These are phyloP conservation scores for Paramormyrops hopkinsi DNA, from an alignment of 2,797 vertebrate genomes.

Conservation along the genomic window DNA sequence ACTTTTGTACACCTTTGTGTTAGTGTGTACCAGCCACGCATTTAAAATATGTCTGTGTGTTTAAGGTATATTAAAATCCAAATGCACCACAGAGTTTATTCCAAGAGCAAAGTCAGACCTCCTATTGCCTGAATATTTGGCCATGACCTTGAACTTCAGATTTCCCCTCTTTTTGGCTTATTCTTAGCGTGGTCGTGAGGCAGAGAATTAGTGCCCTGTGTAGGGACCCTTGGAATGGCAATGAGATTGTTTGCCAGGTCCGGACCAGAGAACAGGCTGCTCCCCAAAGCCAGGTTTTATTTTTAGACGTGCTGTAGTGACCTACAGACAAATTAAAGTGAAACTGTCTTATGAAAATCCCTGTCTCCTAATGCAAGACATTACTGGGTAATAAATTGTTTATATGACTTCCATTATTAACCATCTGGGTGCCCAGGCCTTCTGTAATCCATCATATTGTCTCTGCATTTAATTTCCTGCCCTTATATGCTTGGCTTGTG, in stretches of 20 bases:
- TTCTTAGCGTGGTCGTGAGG: neutral
- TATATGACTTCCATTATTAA: neutral
- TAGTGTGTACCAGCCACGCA: neutral
- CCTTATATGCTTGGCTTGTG: neutral
- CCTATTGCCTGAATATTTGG: neutral
- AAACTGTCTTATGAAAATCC: neutral
- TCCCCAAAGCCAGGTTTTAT: neutral
- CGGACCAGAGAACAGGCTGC: neutral
- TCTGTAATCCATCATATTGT: neutral
- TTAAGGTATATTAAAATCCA: neutral
- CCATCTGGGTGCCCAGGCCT: neutral
- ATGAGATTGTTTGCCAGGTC: neutral
- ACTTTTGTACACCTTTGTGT: neutral
- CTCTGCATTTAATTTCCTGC: neutral
- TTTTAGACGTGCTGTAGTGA: neutral
- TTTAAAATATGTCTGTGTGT: neutral
- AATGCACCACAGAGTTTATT: neutral
- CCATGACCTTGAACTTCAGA: neutral
- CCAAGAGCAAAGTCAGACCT: neutral
- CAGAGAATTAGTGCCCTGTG: neutral
- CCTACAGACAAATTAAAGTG: slow-evolving; percentile 11
- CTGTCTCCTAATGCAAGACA: neutral
- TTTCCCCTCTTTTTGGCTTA: neutral
- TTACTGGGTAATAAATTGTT: neutral
- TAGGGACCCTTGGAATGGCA: neutral